These are phyloP conservation scores for Drosophila malerkotliana DNA, from an alignment of 1,140 invertebrate species.

Conservation along the genomic window DNA sequence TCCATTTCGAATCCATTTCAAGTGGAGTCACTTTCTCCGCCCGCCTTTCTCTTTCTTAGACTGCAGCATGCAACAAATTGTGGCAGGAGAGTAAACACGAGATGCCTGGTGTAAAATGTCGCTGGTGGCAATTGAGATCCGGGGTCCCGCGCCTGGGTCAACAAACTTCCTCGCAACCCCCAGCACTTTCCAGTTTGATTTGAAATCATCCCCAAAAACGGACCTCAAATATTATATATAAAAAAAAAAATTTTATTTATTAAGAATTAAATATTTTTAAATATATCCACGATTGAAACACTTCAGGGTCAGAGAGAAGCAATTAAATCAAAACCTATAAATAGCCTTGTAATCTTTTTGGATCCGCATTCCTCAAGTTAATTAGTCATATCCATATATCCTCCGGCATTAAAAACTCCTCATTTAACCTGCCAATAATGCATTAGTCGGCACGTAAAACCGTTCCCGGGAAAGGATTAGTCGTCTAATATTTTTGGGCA, in stretches of 20 bases:
- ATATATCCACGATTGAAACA: too few species aligned
- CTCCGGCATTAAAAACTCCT: slow-evolving; percentile 8
- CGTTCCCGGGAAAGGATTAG: slow-evolving; percentile 58
- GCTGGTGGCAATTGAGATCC: slow-evolving; percentile 71
- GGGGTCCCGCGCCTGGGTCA: slow-evolving; percentile 54
- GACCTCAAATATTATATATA: not conserved
- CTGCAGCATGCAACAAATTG: slow-evolving; percentile 39
- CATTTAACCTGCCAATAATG: slow-evolving; percentile 20
- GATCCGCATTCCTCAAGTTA: slow-evolving; percentile 20
- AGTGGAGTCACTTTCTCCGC: slow-evolving; percentile 72
- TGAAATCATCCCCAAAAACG: slow-evolving; percentile 35
- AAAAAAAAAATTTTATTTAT: not conserved
- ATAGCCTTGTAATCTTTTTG: slow-evolving; percentile 11
- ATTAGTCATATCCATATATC: slow-evolving; percentile 35
- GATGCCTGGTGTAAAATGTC: slow-evolving; percentile 73
- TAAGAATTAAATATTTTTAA: not conserved
- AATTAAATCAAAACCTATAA: slow-evolving; percentile 1
- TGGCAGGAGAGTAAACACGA: slow-evolving; percentile 65
- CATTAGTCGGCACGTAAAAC: slow-evolving; percentile 21
- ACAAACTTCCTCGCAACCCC: slow-evolving; percentile 56
- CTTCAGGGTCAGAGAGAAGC: slow-evolving; percentile 6
- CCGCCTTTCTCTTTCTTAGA: not conserved
- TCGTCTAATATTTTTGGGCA: slow-evolving; percentile 24
- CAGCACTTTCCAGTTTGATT: not conserved
- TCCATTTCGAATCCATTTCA: slow-evolving; percentile 71